These are phyloP conservation scores for Crenuchus spilurus DNA, from an alignment of 2,797 vertebrate species.

Conservation along the genomic window DNA sequence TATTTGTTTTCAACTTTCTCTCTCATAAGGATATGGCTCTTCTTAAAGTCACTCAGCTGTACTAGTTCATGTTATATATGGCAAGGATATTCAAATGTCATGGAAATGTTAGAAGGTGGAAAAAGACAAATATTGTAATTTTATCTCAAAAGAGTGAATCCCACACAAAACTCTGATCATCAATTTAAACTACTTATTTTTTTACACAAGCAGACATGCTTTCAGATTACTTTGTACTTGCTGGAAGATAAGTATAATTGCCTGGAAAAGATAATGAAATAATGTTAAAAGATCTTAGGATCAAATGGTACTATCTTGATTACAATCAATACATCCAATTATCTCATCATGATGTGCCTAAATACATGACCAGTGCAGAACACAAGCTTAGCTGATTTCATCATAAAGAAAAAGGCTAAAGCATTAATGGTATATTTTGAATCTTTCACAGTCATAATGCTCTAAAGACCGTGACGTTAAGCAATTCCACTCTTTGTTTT, in stretches of 20 bases:
- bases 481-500: conserved; percentile 11
- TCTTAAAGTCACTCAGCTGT: too few relatives aligned
- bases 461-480: background rate
- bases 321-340: background rate
- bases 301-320: background rate
- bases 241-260: background rate
- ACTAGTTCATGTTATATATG: too few relatives aligned
- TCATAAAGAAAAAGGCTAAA: background rate
- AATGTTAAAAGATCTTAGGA: background rate
- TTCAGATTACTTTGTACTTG: background rate
- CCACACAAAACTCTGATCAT: too few relatives aligned
- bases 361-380: background rate
- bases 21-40: too few relatives aligned
- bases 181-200: too few relatives aligned
- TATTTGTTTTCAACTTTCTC: too few relatives aligned
- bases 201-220: too few relatives aligned
- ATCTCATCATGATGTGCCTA: background rate
- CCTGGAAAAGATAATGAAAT: background rate
- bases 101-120: too few relatives aligned
- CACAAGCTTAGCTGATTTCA: background rate
- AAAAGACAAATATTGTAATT: too few relatives aligned
- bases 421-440: background rate
- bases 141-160: too few relatives aligned
- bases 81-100: too few relatives aligned
- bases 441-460: background rate